Evolutionary conservation across 2,888 invertebrate species (phyloP), one percentile per base, ranked within the genome.

Genomic region (Rhodophaea formosa): DNA sequence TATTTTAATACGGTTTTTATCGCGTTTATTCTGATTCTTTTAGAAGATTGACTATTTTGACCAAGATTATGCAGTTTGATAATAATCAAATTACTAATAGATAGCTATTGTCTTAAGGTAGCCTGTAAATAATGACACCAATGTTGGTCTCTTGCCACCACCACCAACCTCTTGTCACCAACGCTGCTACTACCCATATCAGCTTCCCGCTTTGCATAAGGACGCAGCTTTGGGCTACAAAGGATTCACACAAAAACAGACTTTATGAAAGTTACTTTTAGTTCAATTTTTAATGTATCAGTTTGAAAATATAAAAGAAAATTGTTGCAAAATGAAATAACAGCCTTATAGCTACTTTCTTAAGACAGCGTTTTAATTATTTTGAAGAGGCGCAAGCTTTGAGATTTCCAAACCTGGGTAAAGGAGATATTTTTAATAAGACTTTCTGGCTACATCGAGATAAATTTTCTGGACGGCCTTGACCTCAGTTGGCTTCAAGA

Each of bases 351-450:
- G 29, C 43, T 8, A 43, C 12, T 29, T 29, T 3, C 12, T 14
- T 53, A 53, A 53, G 53, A 30, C 44, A 44, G 23, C 23, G 23
- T 53, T 53, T 53, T 53, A 53, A 49, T 49, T 49, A 49, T 49
- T 49, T 49, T 14, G 30, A 14, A 30, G 30, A 30, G 29, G 47
- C 6, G 14, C 7, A 42, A 8, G 52, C 29, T 12, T 29, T 15
- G 29, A 29, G 30, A 15, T 29, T 43, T 30, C 23, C n/a, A 42
- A 42, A 53, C 12, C 17, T 23, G 39, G 42, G 8, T 10, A 42
- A 16, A 15, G 14, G 15, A 51, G 42, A 42, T 53, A 39, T 53
- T 35, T 53, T 53, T 53, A 39, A 53, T 39, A 42, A 23, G 42
- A 29, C 53, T 53, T 53, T 53, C 47, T 42, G 15, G 42, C 17